A percentile compares a stretch with the other conserved stretches of the same genome.
These are phyloP conservation scores for Agapornis canus DNA, from an alignment of 2,797 vertebrate species.

Conservation along the genomic window DNA sequence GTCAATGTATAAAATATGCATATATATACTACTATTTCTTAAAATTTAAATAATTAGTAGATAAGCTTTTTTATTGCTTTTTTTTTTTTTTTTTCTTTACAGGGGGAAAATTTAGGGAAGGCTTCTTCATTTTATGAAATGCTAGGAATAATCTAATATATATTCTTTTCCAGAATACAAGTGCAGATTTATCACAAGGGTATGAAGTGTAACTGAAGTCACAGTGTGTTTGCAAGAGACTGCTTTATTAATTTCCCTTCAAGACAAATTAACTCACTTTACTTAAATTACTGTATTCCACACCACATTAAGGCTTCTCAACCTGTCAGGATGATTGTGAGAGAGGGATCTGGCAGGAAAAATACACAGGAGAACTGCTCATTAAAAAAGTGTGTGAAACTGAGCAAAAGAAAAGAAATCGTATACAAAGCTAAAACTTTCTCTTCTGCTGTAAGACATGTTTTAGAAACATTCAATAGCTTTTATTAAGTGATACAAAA, in stretches of 20 bases:
- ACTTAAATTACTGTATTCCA: slow-evolving; percentile 66
- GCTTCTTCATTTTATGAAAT: neutral
- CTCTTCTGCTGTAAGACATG: neutral
- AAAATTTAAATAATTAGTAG: neutral
- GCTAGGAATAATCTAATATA: neutral
- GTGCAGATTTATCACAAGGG: neutral
- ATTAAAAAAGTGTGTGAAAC: neutral
- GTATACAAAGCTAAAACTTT: neutral
- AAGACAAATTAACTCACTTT: slow-evolving; percentile 43
- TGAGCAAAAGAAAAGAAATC: neutral
- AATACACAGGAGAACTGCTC: neutral
- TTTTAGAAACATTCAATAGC: neutral
- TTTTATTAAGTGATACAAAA: neutral
- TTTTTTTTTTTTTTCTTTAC: neutral
- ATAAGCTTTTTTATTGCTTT: neutral
- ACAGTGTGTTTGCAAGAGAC: neutral
- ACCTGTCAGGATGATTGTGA: slow-evolving; percentile 32
- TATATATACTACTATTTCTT: neutral
- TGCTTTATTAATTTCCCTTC: slow-evolving; percentile 65
- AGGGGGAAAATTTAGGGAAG: neutral
- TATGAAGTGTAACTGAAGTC: slow-evolving; percentile 8
- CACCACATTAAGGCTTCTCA: slow-evolving; percentile 37
- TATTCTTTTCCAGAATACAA: neutral
- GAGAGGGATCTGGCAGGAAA: slow-evolving; percentile 9
- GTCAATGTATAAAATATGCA: neutral